Base-by-base conservation (phyloP, 2,797 vertebrate genomes). In the Mastacembelus armatus region DNA sequence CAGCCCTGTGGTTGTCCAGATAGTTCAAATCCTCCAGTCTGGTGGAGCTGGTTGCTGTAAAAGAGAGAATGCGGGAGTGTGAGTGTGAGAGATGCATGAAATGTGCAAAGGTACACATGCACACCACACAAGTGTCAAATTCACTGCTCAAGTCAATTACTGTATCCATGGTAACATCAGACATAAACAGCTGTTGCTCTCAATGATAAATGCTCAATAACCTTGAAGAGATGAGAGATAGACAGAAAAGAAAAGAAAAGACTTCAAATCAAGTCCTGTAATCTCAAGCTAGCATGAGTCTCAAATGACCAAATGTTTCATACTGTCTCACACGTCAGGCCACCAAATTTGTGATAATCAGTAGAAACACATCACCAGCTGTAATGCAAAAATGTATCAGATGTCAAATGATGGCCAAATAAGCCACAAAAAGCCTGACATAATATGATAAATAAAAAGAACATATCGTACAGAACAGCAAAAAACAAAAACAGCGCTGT, bases 1-100 rank as follows among this genome's bases (percentile, higher is more conserved):
- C 38, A 66, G 94, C 95, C 75, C 96, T 94, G 67, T 97, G 96
- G 60, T 94, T 95, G 42, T 99, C 96, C 85, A 98, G 84, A 60
- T 95, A 98, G 77, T 91, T 95, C 89, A 99, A 69, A 74, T 99
- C 98, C 92, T 99, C 98, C 88, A 99, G 77, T 71, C 97, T 97
- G 78, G 98, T 97, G 73, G 95, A 96, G 89, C 98, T 98, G 47
- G 97, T 98, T 10, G 97, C 98, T 97, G 74, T 12, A 43, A 62
- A 70, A n/a, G 58, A 72, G 55, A 80, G 67, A 35, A 74, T 18
- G 49, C 27, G 65, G 33, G 62, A 76, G 19, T 47, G 61, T 78
- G 68, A 66, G 71, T 24, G 40, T 66, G 71, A 70, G 39, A 73
- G 54, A 78, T 68, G 51, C 54, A 62, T 56, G 43, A 57, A 68